phyloP scores from a whole-genome alignment of 1,140 invertebrate species.

The Streblospio benedicti region DNA sequence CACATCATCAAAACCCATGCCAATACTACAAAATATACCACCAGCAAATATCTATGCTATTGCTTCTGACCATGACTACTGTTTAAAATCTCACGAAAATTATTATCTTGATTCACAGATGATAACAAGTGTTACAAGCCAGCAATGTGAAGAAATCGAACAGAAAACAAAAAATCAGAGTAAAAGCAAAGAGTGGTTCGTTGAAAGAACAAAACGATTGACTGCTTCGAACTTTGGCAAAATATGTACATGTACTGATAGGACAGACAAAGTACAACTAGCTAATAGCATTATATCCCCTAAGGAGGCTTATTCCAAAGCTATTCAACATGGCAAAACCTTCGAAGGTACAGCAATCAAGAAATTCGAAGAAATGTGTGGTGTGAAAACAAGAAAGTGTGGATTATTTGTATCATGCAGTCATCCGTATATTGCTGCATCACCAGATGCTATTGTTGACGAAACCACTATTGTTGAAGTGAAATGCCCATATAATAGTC shows the following conservation, averaged over 20 bases:
- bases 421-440: slow-evolving; percentile 12
- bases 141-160: slow-evolving; percentile 1
- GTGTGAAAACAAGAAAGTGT: not conserved
- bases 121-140: slow-evolving; percentile 15
- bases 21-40: too few relatives aligned
- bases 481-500: slow-evolving; percentile 19
- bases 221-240: not conserved
- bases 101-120: slow-evolving; percentile 1
- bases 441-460: slow-evolving; percentile 16
- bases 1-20: too few relatives aligned
- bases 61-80: slow-evolving; percentile 17
- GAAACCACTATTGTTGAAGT: slow-evolving; percentile 9
- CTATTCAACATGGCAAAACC: not conserved
- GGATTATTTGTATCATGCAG: slow-evolving; percentile 8
- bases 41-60: slow-evolving; percentile 12
- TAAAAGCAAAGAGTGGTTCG: not conserved
- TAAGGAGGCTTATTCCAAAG: not conserved
- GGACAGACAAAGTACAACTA: not conserved
- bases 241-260: not conserved
- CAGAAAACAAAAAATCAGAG: not conserved
- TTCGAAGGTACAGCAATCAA: not conserved
- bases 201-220: not conserved
- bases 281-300: not conserved
- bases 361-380: not conserved
- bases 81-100: not conserved